These are phyloP conservation scores for Okapia johnstoni DNA, from an alignment of 2,113 vertebrate genomes.

Conservation along the genomic window DNA sequence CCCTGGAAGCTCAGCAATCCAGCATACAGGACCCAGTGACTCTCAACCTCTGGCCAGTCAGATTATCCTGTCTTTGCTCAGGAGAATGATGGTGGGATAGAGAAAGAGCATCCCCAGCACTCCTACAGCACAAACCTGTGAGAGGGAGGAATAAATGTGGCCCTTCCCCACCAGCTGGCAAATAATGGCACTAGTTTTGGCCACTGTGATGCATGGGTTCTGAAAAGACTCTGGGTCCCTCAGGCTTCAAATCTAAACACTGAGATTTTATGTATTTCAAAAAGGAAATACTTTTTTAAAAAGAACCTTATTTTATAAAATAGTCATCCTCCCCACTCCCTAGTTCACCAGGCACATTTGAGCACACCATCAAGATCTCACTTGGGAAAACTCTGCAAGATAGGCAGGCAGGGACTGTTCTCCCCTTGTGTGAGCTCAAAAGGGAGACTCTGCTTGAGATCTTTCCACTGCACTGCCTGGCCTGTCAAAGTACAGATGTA, in stretches of 20 bases:
- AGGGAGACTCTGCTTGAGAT: not conserved
- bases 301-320: not conserved
- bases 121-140: not conserved
- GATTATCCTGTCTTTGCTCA: not conserved
- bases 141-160: not conserved
- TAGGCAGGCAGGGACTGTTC: not conserved
- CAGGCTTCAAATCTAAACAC: not conserved
- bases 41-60: not conserved
- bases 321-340: not conserved
- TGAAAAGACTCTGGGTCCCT: not conserved
- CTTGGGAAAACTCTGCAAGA: not conserved
- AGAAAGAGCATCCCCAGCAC: not conserved
- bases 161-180: not conserved
- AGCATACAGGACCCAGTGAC: not conserved
- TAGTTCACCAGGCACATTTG: not conserved
- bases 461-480: not conserved
- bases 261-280: not conserved
- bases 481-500: not conserved
- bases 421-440: not conserved
- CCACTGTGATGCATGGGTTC: not conserved
- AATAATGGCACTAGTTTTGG: not conserved
- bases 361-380: not conserved
- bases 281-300: not conserved
- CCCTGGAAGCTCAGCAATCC: not conserved
- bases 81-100: not conserved